Evolutionary conservation across 2,888 invertebrate species (phyloP).

Genomic region (Norana najaformis): DNA sequence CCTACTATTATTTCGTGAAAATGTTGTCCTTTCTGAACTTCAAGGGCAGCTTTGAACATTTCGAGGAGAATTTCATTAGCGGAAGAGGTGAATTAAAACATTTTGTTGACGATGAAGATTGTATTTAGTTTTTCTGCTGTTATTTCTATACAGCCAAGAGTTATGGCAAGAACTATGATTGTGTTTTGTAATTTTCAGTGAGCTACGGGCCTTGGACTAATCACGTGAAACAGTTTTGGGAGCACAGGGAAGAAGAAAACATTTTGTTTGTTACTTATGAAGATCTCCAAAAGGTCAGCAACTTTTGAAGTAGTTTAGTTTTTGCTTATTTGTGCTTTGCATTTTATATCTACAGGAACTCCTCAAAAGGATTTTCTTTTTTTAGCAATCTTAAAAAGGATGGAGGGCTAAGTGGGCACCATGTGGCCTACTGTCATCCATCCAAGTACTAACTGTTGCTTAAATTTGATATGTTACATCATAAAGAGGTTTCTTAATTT

Average conservation of each 20-base stretch:
- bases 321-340: not conserved
- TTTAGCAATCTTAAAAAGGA: too few relatives aligned
- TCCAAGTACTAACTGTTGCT: too few relatives aligned
- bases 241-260: constrained; percentile 72
- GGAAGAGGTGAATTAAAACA: not conserved
- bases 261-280: constrained; percentile 80
- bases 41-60: constrained; percentile 61
- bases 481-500: too few relatives aligned
- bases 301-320: not conserved
- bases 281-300: constrained; percentile 72
- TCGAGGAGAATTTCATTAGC: constrained; percentile 46
- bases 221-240: constrained; percentile 70
- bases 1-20: constrained; percentile 74
- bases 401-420: too few relatives aligned
- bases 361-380: too few relatives aligned
- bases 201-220: constrained; percentile 57
- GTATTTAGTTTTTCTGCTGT: not conserved
- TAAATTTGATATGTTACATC: too few relatives aligned
- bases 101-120: not conserved
- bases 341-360: too few relatives aligned
- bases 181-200: constrained; percentile 43
- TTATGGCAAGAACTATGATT: not conserved
- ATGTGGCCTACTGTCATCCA: too few relatives aligned
- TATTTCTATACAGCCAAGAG: not conserved
- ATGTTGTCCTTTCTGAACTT: constrained; percentile 59